A percentile compares a stretch with the other conserved stretches of the same genome.
Conservation (phyloP, 92 coral and sea anemone genomes). For the Heliopora coerulea region DNA sequence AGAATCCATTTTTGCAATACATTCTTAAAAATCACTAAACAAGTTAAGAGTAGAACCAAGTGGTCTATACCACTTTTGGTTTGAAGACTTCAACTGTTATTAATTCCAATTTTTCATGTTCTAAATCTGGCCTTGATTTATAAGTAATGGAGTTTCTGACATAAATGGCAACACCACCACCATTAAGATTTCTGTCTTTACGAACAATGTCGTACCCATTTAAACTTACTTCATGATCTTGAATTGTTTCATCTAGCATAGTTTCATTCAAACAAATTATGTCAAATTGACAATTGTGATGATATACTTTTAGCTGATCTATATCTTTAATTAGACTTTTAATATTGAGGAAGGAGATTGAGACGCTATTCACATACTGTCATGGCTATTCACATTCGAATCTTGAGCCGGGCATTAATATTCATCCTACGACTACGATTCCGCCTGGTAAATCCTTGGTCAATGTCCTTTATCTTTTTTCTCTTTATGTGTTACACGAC, state of each 20-base stretch:
- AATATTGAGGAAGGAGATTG: slow-evolving; percentile 1
- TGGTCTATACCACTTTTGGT: slow-evolving; percentile 25
- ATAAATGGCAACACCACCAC: slow-evolving; percentile 5
- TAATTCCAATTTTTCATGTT: background rate
- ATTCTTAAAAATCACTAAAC: too few relatives aligned
- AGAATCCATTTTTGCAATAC: too few relatives aligned
- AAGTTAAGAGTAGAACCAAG: too few relatives aligned
- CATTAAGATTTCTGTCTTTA: slow-evolving; percentile 8
- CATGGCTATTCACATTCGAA: too few relatives aligned
- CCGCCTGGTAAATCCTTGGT: too few relatives aligned
- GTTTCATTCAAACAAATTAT: slow-evolving; percentile 3
- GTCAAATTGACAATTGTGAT: background rate
- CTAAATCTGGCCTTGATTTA: slow-evolving; percentile 10
- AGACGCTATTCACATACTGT: too few relatives aligned
- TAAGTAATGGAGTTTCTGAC: slow-evolving; percentile 1
- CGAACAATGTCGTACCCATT: slow-evolving; percentile 20
- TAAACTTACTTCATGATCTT: slow-evolving; percentile 2
- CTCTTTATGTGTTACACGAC: too few relatives aligned
- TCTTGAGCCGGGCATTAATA: too few relatives aligned
- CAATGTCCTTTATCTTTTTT: background rate
- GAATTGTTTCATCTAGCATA: slow-evolving; percentile 2
- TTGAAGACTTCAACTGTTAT: slow-evolving; percentile 16
- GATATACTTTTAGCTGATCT: background rate
- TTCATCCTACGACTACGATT: too few relatives aligned
- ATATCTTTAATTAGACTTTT: slow-evolving; percentile 7